Evolutionary conservation across 2,888 invertebrate genomes (phyloP).

Genomic region (Zootermopsis nevadensis): DNA sequence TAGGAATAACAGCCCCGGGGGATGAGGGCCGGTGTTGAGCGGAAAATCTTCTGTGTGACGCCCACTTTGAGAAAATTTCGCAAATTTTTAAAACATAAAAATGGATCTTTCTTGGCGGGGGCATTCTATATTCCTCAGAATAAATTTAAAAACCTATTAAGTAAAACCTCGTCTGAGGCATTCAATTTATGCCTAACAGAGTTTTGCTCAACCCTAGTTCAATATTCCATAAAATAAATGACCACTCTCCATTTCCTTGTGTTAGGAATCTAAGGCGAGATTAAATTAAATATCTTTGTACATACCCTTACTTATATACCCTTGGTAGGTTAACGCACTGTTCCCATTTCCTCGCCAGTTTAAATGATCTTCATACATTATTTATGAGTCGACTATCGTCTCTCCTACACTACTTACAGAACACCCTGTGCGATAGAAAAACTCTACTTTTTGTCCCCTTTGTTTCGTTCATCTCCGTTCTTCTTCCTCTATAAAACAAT

Average conservation of each 20-base stretch:
- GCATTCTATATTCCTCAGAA: background rate
- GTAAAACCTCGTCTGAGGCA: background rate
- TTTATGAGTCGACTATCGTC: background rate
- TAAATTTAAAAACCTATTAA: background rate
- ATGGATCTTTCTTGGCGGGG: background rate
- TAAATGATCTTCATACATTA: background rate
- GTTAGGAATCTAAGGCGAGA: background rate
- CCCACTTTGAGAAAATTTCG: background rate
- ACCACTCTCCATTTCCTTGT: background rate
- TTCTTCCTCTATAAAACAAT: constrained; percentile 15
- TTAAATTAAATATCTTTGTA: background rate
- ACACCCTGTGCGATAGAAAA: constrained; percentile 1
- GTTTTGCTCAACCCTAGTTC: background rate
- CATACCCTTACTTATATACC: background rate
- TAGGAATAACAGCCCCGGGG: too few relatives aligned
- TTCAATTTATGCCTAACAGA: background rate
- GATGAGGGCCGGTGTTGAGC: too few relatives aligned
- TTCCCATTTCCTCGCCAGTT: constrained; percentile 2
- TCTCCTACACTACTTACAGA: background rate
- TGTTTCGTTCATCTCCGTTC: background rate
- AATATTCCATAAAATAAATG: background rate
- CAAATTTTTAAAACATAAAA: background rate
- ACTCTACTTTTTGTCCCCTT: background rate
- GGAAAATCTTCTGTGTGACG: too few relatives aligned
- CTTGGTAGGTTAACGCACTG: background rate